Percentiles rank a stretch among this genome's conserved stretches.
These are phyloP conservation scores for Neuroscelio doddi DNA, from an alignment of 2,888 invertebrate genomes.

Conservation along the genomic window DNA sequence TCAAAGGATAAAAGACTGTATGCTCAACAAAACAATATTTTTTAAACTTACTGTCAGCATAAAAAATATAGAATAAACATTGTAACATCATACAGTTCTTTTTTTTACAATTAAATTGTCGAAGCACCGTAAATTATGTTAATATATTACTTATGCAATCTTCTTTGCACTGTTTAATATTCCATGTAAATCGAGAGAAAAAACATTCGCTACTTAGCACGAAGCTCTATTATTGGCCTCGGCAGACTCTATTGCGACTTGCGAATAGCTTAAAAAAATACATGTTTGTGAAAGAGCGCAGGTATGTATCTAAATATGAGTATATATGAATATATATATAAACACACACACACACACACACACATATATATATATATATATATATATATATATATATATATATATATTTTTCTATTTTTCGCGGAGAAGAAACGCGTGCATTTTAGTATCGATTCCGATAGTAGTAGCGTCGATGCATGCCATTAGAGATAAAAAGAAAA, in stretches of 20 bases:
- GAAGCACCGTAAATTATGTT: conserved; percentile 30
- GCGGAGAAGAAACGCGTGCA: conserved; percentile 20
- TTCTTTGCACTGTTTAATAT: conserved; percentile 21
- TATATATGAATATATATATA: too few species aligned
- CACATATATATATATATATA: too few species aligned
- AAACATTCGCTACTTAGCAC: conserved; percentile 41
- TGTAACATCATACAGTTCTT: background rate
- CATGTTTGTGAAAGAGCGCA: conserved; percentile 17
- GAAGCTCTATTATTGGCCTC: conserved; percentile 32
- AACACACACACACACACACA: too few species aligned
- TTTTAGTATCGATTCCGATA: conserved; percentile 36
- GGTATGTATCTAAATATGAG: background rate
- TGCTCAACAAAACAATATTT: background rate
- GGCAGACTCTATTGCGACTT: conserved; percentile 14
- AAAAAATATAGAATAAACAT: background rate
- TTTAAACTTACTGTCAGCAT: too few species aligned
- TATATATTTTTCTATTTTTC: background rate
- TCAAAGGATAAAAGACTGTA: background rate
- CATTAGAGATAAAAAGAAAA: conserved; percentile 20
- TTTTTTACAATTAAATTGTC: conserved; percentile 12
- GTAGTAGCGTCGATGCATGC: conserved; percentile 19
- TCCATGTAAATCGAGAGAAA: conserved; percentile 39
- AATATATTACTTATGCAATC: conserved; percentile 22
- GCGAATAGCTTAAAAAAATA: conserved; percentile 34
- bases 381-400: too few species aligned